Evolutionary conservation across 2,797 vertebrate species (phyloP).

Genomic region (Salmo trutta): DNA sequence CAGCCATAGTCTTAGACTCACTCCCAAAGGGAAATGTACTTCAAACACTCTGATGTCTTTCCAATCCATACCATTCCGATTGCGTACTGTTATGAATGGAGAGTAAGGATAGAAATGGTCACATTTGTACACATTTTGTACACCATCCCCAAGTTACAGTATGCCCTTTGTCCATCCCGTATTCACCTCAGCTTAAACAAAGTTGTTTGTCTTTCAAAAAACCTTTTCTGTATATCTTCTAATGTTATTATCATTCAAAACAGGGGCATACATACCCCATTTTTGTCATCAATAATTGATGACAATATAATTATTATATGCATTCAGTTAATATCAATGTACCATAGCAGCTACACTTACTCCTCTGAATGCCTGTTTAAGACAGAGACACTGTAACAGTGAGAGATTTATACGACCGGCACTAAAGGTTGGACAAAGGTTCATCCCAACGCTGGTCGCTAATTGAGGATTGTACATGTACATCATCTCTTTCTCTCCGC

Average conservation of each 20-base stretch:
- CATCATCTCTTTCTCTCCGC: constrained; percentile 67
- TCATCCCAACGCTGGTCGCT: constrained; percentile 63
- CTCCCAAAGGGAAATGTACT: not conserved
- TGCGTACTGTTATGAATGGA: not conserved
- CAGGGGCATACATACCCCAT: not conserved
- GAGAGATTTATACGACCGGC: constrained; percentile 39
- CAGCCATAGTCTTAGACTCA: too few relatives aligned
- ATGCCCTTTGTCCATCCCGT: not conserved
- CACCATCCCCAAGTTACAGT: not conserved
- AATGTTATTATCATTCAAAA: not conserved
- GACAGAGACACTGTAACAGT: constrained; percentile 22
- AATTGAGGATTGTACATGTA: constrained; percentile 76
- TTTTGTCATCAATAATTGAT: not conserved
- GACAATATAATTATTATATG: too few relatives aligned
- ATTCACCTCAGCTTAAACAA: not conserved
- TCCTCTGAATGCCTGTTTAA: not conserved
- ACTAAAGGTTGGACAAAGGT: constrained; percentile 66
- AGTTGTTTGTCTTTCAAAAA: not conserved
- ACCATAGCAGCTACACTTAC: not conserved
- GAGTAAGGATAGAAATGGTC: not conserved
- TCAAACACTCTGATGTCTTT: not conserved
- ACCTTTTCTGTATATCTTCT: not conserved
- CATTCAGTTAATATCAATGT: not conserved
- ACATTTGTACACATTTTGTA: not conserved
- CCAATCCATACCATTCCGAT: not conserved